These are phyloP conservation scores for Siniperca knerii DNA, from an alignment of 2,113 vertebrate species.

Conservation along the genomic window DNA sequence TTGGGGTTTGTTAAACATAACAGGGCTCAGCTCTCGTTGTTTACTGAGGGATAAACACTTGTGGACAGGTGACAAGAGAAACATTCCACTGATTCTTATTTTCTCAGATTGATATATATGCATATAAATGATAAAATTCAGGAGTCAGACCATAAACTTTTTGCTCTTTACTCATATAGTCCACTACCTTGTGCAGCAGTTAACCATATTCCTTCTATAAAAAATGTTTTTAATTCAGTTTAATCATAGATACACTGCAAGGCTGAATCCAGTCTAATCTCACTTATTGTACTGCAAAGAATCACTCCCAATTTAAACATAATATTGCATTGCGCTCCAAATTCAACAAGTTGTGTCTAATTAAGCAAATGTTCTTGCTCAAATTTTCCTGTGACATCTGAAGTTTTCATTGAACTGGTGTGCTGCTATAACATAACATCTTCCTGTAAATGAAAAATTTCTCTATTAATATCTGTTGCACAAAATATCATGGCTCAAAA, in stretches of 20 bases:
- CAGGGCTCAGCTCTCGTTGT: conserved; percentile 78
- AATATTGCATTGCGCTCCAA: conserved; percentile 19
- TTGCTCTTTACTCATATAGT: conserved; percentile 5
- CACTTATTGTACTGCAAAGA: conserved; percentile 25
- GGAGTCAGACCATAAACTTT: not conserved
- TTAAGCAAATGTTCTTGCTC: conserved; percentile 42
- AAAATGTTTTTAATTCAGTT: conserved; percentile 14
- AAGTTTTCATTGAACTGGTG: conserved; percentile 25
- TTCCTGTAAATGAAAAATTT: conserved; percentile 88
- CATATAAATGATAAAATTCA: not conserved
- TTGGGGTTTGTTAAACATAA: conserved; percentile 84
- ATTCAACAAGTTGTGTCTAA: conserved; percentile 54
- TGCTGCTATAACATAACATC: conserved; percentile 17
- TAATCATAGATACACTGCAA: conserved; percentile 31
- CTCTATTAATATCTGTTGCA: conserved; percentile 50
- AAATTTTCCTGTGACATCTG: conserved; percentile 7
- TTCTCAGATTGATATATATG: conserved; percentile 3
- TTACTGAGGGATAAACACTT: conserved; percentile 71
- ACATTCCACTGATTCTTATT: not conserved
- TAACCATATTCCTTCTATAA: not conserved
- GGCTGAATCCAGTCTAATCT: conserved; percentile 15
- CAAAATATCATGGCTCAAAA: conserved; percentile 85
- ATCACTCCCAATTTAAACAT: conserved; percentile 43
- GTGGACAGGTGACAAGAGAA: conserved; percentile 59
- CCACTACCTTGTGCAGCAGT: not conserved